These are phyloP conservation scores for Tychaedon coryphoeus DNA, from an alignment of 2,113 vertebrate genomes.

Conservation along the genomic window DNA sequence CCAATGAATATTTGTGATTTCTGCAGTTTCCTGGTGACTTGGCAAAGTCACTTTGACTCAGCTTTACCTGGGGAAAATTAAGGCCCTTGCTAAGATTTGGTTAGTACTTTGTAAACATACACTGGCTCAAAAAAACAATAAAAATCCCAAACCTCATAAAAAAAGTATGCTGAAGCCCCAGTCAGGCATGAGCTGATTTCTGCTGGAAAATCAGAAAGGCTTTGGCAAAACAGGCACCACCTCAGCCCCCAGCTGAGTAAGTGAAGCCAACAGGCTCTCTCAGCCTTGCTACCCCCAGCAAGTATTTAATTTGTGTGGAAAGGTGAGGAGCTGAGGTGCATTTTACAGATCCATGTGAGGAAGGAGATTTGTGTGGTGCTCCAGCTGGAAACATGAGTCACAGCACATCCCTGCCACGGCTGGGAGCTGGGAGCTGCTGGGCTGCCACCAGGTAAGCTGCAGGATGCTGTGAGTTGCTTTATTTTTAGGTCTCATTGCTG, in stretches of 20 bases:
- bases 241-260: background rate
- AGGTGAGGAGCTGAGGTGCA: background rate
- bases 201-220: background rate
- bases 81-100: background rate
- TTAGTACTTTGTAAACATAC: background rate
- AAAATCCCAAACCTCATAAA: background rate
- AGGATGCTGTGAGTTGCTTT: background rate
- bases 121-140: background rate
- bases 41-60: background rate
- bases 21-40: background rate
- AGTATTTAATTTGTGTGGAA: background rate
- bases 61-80: background rate
- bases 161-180: background rate
- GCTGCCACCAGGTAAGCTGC: background rate
- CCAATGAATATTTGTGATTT: background rate
- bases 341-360: background rate
- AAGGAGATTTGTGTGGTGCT: background rate
- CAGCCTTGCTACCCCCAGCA: background rate
- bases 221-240: background rate
- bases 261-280: background rate
- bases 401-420: accelerated
- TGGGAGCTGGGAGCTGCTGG: background rate
- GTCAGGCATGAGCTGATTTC: background rate
- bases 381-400: accelerated
- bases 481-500: conserved; percentile 4